Conservation (phyloP, 1,140 invertebrate species). For the Zaprionus gabonicus region DNA sequence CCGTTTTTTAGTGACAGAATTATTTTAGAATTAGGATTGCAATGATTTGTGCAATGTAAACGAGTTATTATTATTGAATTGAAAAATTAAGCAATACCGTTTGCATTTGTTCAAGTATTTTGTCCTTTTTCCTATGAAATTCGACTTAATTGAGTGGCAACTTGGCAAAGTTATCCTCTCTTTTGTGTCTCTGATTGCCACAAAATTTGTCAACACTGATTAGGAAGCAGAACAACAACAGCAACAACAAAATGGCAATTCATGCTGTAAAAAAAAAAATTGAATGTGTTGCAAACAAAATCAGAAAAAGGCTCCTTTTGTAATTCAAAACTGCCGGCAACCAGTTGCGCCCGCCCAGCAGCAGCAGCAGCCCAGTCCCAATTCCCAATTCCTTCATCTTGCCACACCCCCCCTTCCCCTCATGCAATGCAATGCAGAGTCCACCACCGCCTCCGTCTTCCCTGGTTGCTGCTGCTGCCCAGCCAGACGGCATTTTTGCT, state of each 20-base stretch:
- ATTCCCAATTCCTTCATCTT: background rate
- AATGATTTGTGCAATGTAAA: background rate
- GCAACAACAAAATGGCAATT: slow-evolving; percentile 68
- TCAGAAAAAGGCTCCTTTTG: slow-evolving; percentile 77
- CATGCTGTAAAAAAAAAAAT: slow-evolving; percentile 52
- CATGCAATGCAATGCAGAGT: too few relatives aligned
- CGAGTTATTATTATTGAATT: background rate
- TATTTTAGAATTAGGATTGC: background rate
- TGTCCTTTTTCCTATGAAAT: background rate
- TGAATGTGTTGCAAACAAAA: slow-evolving; percentile 38
- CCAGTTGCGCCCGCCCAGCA: slow-evolving; percentile 30
- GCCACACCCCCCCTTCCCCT: slow-evolving; percentile 40
- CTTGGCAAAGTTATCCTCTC: background rate
- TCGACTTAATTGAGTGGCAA: background rate
- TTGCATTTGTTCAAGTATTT: too few relatives aligned
- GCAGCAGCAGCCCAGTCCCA: slow-evolving; percentile 33
- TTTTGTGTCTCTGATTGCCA: background rate
- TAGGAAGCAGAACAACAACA: background rate
- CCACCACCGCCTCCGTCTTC: background rate
- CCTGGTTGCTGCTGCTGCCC: slow-evolving; percentile 15
- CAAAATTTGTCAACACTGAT: slow-evolving; percentile 7
- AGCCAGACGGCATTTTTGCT: slow-evolving; percentile 69
- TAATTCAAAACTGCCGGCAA: slow-evolving; percentile 70
- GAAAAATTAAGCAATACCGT: too few relatives aligned
- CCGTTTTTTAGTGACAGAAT: background rate